These are phyloP conservation scores for Lineus longissimus DNA, from an alignment of 1,140 invertebrate species.

Conservation along the genomic window DNA sequence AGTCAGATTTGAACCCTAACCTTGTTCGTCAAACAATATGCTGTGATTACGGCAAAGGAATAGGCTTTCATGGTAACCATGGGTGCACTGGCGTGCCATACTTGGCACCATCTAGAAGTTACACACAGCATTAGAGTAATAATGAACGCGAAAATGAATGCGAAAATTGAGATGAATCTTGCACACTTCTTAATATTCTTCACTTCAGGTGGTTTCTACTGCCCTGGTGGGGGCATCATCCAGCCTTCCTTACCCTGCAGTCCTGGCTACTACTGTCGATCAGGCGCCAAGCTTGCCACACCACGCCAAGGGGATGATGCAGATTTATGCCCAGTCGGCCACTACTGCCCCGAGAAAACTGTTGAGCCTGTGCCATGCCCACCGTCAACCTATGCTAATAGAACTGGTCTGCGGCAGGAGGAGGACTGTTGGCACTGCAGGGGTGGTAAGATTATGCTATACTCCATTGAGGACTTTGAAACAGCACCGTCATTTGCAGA, in stretches of 20 bases:
- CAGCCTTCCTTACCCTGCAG: constrained; percentile 34
- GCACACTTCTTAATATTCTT: neutral
- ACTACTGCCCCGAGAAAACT: constrained; percentile 45
- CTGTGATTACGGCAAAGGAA: too few relatives aligned
- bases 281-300: constrained; percentile 35
- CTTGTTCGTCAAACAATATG: too few relatives aligned
- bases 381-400: constrained; percentile 41
- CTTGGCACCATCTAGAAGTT: too few relatives aligned
- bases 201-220: constrained; percentile 43
- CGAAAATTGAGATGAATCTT: too few relatives aligned
- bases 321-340: constrained; percentile 39
- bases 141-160: too few relatives aligned
- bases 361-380: constrained; percentile 41
- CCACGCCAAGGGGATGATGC: constrained; percentile 35
- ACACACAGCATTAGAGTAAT: too few relatives aligned
- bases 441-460: constrained; percentile 32
- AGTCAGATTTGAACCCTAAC: too few relatives aligned
- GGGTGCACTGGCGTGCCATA: too few relatives aligned
- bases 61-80: too few relatives aligned
- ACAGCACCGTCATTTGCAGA: too few relatives aligned
- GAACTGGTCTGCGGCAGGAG: constrained; percentile 31
- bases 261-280: constrained; percentile 42
- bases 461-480: too few relatives aligned
- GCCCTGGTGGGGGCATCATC: constrained; percentile 31
- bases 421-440: constrained; percentile 41